phyloP scores from a whole-genome alignment of 2,888 invertebrate genomes.

The Busseola fusca region DNA sequence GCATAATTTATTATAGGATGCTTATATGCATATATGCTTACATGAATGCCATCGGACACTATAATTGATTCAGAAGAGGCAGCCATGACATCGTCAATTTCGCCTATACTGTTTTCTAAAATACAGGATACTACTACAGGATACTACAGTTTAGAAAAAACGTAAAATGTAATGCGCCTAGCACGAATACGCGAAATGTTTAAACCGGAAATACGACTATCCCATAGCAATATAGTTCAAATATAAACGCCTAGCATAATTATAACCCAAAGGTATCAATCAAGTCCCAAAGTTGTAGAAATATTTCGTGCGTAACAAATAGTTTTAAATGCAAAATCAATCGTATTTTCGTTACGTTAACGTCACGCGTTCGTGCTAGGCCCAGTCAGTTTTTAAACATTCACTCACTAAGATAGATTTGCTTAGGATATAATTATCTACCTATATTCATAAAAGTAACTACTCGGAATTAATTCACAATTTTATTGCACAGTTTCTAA shows the following conservation, averaged over 20 bases:
- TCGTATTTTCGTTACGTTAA: neutral
- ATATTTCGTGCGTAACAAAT: neutral
- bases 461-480: constrained; percentile 16
- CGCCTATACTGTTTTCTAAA: neutral
- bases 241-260: neutral
- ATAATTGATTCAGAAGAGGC: neutral
- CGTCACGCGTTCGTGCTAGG: neutral
- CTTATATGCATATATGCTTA: too few relatives aligned
- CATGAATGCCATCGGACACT: neutral
- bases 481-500: constrained; percentile 53
- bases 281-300: neutral
- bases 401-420: neutral
- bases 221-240: neutral
- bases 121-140: too few relatives aligned
- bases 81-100: too few relatives aligned
- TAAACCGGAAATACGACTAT: neutral
- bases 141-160: too few relatives aligned
- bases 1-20: too few relatives aligned
- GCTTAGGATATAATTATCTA: neutral
- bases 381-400: neutral
- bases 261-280: neutral
- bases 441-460: neutral
- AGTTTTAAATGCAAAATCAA: neutral
- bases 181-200: neutral
- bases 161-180: neutral